phyloP scores from a whole-genome alignment of 2,113 vertebrate genomes.

The Piaya cayana region DNA sequence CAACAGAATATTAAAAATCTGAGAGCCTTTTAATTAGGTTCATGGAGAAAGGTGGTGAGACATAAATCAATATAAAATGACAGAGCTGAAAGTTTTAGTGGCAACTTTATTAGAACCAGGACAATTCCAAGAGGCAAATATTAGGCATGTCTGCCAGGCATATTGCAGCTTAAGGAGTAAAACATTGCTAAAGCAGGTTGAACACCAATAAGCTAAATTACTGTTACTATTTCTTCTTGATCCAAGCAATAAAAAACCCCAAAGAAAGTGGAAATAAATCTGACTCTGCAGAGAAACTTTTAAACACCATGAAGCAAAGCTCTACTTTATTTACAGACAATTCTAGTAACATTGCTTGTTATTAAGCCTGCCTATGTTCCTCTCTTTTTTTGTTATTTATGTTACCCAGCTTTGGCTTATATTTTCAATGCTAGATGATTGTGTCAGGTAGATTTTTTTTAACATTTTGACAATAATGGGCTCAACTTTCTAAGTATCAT shows the following conservation, averaged over 20 bases:
- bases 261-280: background rate
- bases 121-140: background rate
- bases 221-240: background rate
- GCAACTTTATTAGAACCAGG: background rate
- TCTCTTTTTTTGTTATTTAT: background rate
- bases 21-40: background rate
- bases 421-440: background rate
- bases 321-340: background rate
- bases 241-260: background rate
- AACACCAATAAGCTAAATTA: background rate
- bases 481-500: background rate
- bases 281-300: background rate
- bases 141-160: background rate
- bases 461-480: background rate
- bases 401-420: background rate
- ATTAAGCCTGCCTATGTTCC: background rate
- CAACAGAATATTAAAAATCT: background rate
- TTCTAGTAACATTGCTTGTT: background rate
- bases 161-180: background rate
- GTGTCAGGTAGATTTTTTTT: background rate
- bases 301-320: fast-evolving
- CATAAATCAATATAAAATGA: background rate
- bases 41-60: background rate
- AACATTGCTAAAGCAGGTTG: background rate
- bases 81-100: background rate